These are phyloP conservation scores for Oxystoma pomonae DNA, from an alignment of 2,888 invertebrate genomes.

Conservation along the genomic window DNA sequence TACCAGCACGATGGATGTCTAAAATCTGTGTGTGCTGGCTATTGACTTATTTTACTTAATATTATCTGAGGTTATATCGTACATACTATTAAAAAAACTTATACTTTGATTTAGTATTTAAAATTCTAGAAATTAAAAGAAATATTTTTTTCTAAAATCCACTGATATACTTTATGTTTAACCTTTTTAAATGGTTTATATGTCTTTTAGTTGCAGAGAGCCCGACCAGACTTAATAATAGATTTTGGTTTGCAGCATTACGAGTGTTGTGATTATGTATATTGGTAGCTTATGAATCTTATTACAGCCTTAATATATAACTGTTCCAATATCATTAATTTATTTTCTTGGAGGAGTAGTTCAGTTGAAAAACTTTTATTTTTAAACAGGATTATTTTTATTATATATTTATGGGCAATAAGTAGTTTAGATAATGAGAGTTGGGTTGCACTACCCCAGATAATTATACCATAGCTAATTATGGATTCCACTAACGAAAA, in stretches of 20 bases:
- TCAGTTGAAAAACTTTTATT: not conserved
- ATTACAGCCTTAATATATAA: conserved; percentile 1
- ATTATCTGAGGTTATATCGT: too few species aligned
- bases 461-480: not conserved
- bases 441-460: not conserved
- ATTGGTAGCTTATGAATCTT: too few species aligned
- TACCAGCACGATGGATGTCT: too few species aligned
- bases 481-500: not conserved
- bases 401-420: conserved; percentile 1
- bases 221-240: not conserved
- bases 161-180: not conserved
- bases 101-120: too few species aligned
- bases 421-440: not conserved
- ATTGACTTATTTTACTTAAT: too few species aligned
- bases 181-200: not conserved
- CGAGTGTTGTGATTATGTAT: not conserved
- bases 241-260: not conserved
- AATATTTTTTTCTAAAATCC: not conserved
- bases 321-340: not conserved
- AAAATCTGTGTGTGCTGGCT: too few species aligned
- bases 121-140: not conserved
- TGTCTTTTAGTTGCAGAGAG: not conserved
- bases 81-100: too few species aligned
- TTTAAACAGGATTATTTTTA: not conserved
- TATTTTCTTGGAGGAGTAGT: not conserved